Evolutionary conservation across 2,797 vertebrate genomes (phyloP).

Genomic region (Emydoidea blandingii): DNA sequence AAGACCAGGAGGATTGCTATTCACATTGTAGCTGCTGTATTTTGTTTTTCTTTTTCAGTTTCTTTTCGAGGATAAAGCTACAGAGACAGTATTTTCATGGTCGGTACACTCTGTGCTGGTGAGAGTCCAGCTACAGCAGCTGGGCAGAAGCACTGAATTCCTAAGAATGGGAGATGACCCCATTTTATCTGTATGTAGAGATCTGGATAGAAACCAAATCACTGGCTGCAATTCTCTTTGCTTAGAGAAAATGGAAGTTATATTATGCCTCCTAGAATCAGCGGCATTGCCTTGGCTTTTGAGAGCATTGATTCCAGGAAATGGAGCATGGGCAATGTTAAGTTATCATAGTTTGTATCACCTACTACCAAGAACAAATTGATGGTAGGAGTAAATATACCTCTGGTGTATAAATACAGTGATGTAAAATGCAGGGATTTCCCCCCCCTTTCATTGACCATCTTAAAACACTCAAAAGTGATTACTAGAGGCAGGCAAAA

Average conservation of each 20-base stretch:
- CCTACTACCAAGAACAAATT: fast-evolving
- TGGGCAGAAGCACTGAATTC: constrained; percentile 42
- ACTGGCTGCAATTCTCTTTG: not conserved
- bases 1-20: constrained; percentile 11
- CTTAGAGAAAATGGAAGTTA: not conserved
- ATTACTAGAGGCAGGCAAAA: not conserved
- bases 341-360: fast-evolving
- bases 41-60: not conserved
- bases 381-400: not conserved
- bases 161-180: constrained; percentile 58
- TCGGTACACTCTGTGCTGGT: not conserved
- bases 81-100: not conserved
- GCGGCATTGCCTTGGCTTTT: not conserved
- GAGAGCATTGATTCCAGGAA: not conserved
- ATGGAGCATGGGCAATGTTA: fast-evolving
- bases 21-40: not conserved
- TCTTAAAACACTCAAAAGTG: not conserved
- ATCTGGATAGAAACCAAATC: constrained; percentile 41
- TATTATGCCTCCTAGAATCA: not conserved
- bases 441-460: not conserved
- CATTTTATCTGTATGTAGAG: constrained; percentile 39
- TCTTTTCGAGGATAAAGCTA: not conserved
- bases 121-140: constrained; percentile 68
- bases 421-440: fast-evolving
- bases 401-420: fast-evolving